Percentiles rank a stretch among this genome's conserved stretches.
Evolutionary conservation across 2,797 vertebrate genomes (phyloP).

Genomic region (Hypotaenidia philippensis): DNA sequence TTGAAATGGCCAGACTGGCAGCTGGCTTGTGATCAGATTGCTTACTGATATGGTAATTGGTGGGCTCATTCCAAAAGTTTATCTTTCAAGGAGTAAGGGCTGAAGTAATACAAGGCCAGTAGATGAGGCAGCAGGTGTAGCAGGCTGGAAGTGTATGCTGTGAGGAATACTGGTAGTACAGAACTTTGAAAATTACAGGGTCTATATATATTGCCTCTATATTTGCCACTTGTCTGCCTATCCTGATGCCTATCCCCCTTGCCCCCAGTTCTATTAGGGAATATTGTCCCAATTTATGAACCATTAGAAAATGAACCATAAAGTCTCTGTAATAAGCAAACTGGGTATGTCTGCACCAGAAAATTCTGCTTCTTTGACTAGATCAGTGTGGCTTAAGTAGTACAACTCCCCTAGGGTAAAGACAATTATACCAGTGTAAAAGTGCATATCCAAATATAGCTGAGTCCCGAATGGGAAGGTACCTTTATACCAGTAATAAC

Average conservation of each 20-base stretch:
- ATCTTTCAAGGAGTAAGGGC: neutral
- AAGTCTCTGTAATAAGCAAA: neutral
- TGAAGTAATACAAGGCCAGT: neutral
- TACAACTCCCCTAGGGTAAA: slow-evolving; percentile 64
- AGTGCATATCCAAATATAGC: slow-evolving; percentile 63
- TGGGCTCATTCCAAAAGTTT: neutral
- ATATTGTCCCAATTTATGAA: slow-evolving; percentile 34
- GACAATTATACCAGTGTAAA: slow-evolving; percentile 65
- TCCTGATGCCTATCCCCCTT: neutral
- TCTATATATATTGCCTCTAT: neutral
- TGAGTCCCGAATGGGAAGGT: neutral
- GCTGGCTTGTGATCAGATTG: neutral
- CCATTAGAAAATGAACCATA: slow-evolving; percentile 4
- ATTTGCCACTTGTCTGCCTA: neutral
- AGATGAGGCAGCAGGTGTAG: neutral
- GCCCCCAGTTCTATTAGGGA: neutral
- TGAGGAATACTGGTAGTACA: neutral
- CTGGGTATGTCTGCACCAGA: slow-evolving; percentile 22
- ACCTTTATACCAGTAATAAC: slow-evolving; percentile 54
- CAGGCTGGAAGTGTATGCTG: rapidly evolving
- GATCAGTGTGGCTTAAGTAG: slow-evolving; percentile 56
- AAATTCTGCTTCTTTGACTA: slow-evolving; percentile 48
- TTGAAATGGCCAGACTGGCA: neutral
- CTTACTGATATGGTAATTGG: neutral
- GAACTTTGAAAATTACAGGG: neutral